A percentile compares a stretch with the other conserved stretches of the same genome.
phyloP scores from a whole-genome alignment of 2,797 vertebrate species.

The Tokudaia muenninki region DNA sequence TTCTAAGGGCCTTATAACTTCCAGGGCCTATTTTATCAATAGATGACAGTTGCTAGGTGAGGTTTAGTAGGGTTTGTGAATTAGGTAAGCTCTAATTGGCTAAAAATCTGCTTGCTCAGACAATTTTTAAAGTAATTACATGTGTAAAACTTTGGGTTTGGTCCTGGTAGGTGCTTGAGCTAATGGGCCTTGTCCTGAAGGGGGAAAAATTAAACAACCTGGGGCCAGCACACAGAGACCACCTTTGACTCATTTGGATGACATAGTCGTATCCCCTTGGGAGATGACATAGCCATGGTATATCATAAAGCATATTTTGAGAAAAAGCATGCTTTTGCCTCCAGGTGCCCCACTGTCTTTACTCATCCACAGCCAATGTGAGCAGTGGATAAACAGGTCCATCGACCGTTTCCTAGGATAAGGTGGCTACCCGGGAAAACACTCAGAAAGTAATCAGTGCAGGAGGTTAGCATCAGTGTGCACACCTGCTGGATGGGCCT shows the following conservation, averaged over 20 bases:
- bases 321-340: background rate
- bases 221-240: background rate
- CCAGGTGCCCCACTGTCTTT: background rate
- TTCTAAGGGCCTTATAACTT: background rate
- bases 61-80: background rate
- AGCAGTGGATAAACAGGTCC: background rate
- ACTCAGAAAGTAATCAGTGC: accelerated
- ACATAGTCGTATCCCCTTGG: background rate
- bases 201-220: background rate
- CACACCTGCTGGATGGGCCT: background rate
- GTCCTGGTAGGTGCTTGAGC: background rate
- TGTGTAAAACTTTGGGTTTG: slow-evolving; percentile 15
- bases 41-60: background rate
- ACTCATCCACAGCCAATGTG: background rate
- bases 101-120: slow-evolving; percentile 17
- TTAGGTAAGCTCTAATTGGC: background rate
- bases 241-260: background rate
- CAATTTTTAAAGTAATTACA: slow-evolving; percentile 51
- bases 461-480: background rate
- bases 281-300: background rate
- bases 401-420: slow-evolving; percentile 11
- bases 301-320: background rate
- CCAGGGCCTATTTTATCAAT: background rate
- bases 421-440: background rate
- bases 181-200: background rate